These are phyloP conservation scores for Galerucella nymphaeae DNA, from an alignment of 2,888 invertebrate species.

Conservation along the genomic window DNA sequence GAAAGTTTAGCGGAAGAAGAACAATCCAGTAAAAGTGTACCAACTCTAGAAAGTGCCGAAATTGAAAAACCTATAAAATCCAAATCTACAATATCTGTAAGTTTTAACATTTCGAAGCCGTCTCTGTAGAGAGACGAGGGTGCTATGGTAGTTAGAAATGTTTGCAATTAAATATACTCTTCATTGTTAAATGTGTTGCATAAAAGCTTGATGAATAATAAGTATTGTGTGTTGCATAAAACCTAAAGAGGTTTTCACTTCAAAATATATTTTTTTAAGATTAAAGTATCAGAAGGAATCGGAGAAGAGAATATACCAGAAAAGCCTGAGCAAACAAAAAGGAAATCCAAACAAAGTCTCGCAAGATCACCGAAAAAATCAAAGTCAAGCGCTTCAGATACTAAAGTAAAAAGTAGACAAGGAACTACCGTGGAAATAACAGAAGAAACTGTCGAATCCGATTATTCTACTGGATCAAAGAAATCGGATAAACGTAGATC, in stretches of 20 bases:
- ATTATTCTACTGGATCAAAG: neutral
- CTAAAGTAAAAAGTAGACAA: neutral
- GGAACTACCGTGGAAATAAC: neutral
- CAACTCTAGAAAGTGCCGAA: neutral
- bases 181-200: no score
- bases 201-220: no score
- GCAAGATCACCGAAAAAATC: neutral
- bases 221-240: no score
- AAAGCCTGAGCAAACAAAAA: neutral
- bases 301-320: neutral
- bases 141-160: neutral
- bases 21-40: neutral
- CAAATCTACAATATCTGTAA: conserved; percentile 1
- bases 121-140: no score
- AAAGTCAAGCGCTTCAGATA: neutral
- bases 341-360: neutral
- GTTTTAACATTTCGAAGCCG: neutral
- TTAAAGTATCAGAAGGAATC: neutral
- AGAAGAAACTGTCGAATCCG: neutral
- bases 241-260: no score
- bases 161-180: neutral
- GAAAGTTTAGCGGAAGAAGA: neutral
- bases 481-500: neutral
- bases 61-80: neutral
- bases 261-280: neutral